Base-by-base conservation (phyloP, 2,113 vertebrate genomes). In the Okapia johnstoni region DNA sequence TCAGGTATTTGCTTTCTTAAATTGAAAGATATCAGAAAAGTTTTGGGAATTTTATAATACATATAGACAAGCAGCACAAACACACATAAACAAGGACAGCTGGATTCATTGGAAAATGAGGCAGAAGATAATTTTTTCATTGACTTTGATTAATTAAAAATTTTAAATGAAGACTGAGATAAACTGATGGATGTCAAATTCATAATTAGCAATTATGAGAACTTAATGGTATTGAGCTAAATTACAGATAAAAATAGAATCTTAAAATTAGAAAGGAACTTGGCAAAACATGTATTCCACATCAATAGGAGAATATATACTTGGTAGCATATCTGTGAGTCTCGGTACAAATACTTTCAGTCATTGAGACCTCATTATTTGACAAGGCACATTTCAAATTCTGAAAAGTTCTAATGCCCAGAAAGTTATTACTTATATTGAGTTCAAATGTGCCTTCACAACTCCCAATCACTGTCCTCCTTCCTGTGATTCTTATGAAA, bases 151-250 rank as follows among this genome's bases (percentile, higher is more conserved):
- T 85, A 93, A 92, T 50, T 73, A 89, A 96, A 97, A 61, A 7
- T 6, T 85, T 58, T 77, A 90, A 95, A 50, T 83, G 73, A 93
- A 87, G 12, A 30, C 57, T 88, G 40, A 88, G 33, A 97, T 87
- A 93, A 87, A 79, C 73, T 90, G 52, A 79, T 52, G 1, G 7
- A 43, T 89, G 84, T 80, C 61, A 89, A 92, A 96, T 63, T 7
- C 76, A 52, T 93, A 83, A 94, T n/a, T 93, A 25, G 66, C n/a
- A 93, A 92, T 94, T 90, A 96, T 90, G 73, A 92, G 54, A 97
- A 84, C 14, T 70, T 46, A 87, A 81, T 95, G 57, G 66, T n/a
- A 92, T 92, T 96, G 36, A 73, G 80, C 11, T 90, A 76, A 87
- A 57, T 61, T 90, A 80, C 14, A 95, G 13, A 92, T 88, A 90